These are phyloP conservation scores for Sminthurides bifidus DNA, from an alignment of 1,140 invertebrate genomes.

Conservation along the genomic window DNA sequence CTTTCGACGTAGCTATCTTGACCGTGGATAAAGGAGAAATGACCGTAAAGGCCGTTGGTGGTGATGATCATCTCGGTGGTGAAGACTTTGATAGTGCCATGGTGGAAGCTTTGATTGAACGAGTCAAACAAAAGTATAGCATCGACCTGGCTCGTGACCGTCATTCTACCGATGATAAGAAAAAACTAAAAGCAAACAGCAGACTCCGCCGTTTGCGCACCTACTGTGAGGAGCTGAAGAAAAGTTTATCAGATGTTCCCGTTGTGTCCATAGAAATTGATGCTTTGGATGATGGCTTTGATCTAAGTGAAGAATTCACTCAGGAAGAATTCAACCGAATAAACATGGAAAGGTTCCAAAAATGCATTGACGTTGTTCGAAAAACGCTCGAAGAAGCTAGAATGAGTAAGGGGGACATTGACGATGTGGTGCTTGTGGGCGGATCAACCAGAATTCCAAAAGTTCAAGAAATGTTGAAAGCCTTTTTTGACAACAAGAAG, in stretches of 20 bases:
- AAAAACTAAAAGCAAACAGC: background rate
- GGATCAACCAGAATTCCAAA: too few relatives aligned
- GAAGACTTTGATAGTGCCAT: conserved; percentile 35
- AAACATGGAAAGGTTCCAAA: background rate
- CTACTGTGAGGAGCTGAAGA: background rate
- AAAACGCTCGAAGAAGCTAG: too few relatives aligned
- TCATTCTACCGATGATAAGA: background rate
- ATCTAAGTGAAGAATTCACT: background rate
- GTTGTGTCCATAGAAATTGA: background rate
- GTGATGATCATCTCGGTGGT: conserved; percentile 39
- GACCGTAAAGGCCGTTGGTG: conserved; percentile 35
- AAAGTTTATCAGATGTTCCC: background rate
- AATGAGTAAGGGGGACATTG: too few relatives aligned
- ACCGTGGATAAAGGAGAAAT: conserved; percentile 44
- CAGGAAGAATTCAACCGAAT: background rate
- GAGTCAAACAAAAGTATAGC: conserved; percentile 48
- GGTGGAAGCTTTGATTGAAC: conserved; percentile 33
- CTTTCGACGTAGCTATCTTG: conserved; percentile 48
- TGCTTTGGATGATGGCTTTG: background rate
- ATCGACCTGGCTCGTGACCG: conserved; percentile 39
- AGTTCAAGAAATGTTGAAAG: too few relatives aligned
- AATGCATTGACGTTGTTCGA: too few relatives aligned
- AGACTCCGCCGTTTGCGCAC: background rate
- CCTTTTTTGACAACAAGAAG: too few relatives aligned
- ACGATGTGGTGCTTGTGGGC: too few relatives aligned